Evolutionary conservation across 2,113 vertebrate genomes (phyloP), one percentile per base, ranked within the genome.

Genomic region (Motacilla tschutschensis): DNA sequence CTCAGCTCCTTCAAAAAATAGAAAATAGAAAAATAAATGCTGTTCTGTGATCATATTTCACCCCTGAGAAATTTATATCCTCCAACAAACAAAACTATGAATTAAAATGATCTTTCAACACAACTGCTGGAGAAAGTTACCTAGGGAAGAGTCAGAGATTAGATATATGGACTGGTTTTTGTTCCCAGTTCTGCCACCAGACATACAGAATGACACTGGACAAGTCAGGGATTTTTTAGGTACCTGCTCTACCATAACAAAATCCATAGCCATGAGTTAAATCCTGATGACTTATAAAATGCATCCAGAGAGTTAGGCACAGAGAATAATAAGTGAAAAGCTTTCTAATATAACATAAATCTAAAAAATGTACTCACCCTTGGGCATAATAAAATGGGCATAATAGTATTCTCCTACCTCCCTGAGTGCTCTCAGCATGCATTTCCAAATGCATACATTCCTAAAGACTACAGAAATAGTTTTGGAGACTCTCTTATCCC

Each of bases 321-420:
- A 50, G 76, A 77, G 94, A 92, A 93, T 91, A 93, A 87, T 92
- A 94, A 95, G 91, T 92, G 82, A 95, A 95, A 95, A 94, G 40
- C 91, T 90, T 84, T 84, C 93, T 92, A 92, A 93, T 93, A 89
- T 64, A 82, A 90, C 85, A 90, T 95, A 95, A 95, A 95, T 94
- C 87, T 93, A 79, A 93, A 93, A 90, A 79, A 57, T 29, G 10
- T 87, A 85, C 82, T 85, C 65, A 94, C 91, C 89, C 94, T 85
- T 87, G 91, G 85, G 93, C 87, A 79, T 87, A 90, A 74, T 94
- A 95, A 94, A 90, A 93, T 47, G 69, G 89, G 82, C 60, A 83
- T 87, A 87, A 92, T 72, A 72, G 58, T 77, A 93, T 91, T 93
- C 79, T 77, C 86, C 64, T 75, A 87, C 57, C 79, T 93, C 69